Conservation (phyloP, 2,888 invertebrate species). For the Ceratothoa steindachneri region DNA sequence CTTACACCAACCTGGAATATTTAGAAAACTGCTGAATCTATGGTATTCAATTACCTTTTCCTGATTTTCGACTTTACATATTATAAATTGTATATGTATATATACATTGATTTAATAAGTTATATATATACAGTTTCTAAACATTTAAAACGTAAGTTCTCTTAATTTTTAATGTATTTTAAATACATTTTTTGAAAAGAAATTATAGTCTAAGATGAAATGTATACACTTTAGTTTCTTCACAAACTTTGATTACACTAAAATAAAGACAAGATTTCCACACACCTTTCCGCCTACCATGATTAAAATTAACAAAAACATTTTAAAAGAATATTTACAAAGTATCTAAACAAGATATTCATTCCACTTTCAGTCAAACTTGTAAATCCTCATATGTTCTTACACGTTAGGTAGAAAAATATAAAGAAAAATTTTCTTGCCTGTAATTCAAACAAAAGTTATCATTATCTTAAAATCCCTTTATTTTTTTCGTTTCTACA, state of each 20-base stretch:
- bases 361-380: neutral
- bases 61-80: neutral
- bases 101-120: neutral
- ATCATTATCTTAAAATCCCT: neutral
- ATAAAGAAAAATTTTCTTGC: neutral
- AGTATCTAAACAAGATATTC: neutral
- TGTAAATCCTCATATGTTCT: neutral
- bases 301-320: neutral
- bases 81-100: neutral
- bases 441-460: neutral
- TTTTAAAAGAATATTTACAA: neutral
- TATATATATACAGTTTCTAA: slow-evolving; percentile 1
- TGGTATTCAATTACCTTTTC: neutral
- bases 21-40: neutral
- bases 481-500: neutral
- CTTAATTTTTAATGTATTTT: neutral
- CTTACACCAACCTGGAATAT: neutral
- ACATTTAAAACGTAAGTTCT: too few species aligned
- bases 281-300: neutral
- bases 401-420: slow-evolving; percentile 3
- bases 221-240: neutral
- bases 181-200: neutral
- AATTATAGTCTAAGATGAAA: neutral
- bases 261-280: neutral
- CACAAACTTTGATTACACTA: neutral